Evolutionary conservation across 2,797 vertebrate genomes (phyloP).

Genomic region (Tauraco hartlaubi): DNA sequence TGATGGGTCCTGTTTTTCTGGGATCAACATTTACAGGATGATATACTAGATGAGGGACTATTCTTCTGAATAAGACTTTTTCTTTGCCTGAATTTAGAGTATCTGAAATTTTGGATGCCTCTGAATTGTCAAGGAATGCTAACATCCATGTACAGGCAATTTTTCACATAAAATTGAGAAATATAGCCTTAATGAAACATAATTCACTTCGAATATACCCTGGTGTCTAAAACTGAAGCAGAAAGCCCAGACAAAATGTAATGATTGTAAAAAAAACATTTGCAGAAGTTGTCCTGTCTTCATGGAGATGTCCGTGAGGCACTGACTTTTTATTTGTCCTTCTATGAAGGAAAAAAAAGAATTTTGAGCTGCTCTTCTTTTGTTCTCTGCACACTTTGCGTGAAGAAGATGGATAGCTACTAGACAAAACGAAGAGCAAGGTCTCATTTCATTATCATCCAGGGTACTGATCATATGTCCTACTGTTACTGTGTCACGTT

Average conservation of each 20-base stretch:
- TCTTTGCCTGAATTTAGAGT: not conserved
- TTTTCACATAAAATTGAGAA: not conserved
- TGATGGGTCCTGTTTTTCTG: not conserved
- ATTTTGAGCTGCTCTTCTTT: not conserved
- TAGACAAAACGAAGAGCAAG: not conserved
- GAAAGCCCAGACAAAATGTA: not conserved
- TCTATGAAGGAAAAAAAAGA: not conserved
- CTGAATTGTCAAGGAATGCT: not conserved
- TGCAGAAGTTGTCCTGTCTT: not conserved
- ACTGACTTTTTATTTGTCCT: not conserved
- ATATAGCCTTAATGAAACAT: not conserved
- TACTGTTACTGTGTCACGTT: not conserved
- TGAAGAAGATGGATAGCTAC: not conserved
- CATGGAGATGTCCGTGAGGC: not conserved
- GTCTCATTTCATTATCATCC: not conserved
- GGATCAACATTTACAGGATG: not conserved
- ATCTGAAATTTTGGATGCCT: not conserved
- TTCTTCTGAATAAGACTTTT: not conserved
- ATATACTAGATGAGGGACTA: not conserved
- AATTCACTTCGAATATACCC: not conserved
- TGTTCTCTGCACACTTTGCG: not conserved
- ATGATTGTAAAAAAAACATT: not conserved
- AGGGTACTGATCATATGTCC: not conserved
- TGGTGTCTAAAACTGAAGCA: not conserved
- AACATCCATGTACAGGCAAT: not conserved